phyloP scores from a whole-genome alignment of 2,797 vertebrate species.

The Spatula clypeata region DNA sequence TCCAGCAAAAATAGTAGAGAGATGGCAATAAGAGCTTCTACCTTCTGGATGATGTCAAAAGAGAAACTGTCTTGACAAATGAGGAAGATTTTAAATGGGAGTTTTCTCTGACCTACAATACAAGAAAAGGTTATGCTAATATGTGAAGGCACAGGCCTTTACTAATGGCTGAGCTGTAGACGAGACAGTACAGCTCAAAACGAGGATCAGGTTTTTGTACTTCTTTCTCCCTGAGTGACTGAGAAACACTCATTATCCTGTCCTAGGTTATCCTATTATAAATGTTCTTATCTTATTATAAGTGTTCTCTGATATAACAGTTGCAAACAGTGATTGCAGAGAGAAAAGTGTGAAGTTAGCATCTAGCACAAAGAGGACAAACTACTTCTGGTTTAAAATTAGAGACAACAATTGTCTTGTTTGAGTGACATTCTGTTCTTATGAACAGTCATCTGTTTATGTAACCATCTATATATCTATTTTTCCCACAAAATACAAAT shows the following conservation, averaged over 20 bases:
- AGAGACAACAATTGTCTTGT: slow-evolving; percentile 8
- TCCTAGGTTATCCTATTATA: slow-evolving; percentile 53
- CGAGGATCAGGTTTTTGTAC: neutral
- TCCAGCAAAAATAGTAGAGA: slow-evolving; percentile 46
- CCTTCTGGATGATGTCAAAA: slow-evolving; percentile 54
- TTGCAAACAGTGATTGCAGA: slow-evolving; percentile 17
- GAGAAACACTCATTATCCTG: slow-evolving; percentile 66
- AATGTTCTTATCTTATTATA: slow-evolving; percentile 60
- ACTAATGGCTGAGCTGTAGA: slow-evolving; percentile 58
- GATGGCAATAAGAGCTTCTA: neutral
- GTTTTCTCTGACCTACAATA: slow-evolving; percentile 62
- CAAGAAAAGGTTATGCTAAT: slow-evolving; percentile 72
- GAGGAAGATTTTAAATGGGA: slow-evolving; percentile 64
- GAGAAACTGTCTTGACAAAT: slow-evolving; percentile 70
- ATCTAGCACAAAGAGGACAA: slow-evolving; percentile 28
- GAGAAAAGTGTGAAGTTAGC: slow-evolving; percentile 37
- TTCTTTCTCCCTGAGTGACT: slow-evolving; percentile 39
- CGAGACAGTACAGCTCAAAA: slow-evolving; percentile 9
- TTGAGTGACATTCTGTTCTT: neutral
- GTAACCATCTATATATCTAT: neutral
- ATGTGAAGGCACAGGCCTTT: slow-evolving; percentile 51
- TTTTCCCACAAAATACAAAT: neutral
- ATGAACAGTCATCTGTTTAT: neutral
- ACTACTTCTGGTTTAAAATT: neutral
- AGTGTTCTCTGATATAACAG: slow-evolving; percentile 40